phyloP scores from a whole-genome alignment of 2,888 invertebrate genomes.

The Oligia fasciuncula region DNA sequence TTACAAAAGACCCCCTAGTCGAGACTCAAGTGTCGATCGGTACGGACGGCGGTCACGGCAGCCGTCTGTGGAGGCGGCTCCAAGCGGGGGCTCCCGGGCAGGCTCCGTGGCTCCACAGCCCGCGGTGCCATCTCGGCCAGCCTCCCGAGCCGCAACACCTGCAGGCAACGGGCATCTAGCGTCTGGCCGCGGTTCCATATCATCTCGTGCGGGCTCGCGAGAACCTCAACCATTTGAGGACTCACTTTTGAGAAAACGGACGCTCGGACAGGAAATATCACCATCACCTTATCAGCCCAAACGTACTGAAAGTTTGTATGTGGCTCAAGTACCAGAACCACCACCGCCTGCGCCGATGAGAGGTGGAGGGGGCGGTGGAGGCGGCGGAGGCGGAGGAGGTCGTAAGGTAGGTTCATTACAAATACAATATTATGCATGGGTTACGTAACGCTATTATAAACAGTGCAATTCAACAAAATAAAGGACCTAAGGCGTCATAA shows the following conservation, averaged over 20 bases:
- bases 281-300: conserved; percentile 97
- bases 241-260: conserved; percentile 94
- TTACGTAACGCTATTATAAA: not conserved
- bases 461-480: not conserved
- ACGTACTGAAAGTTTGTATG: conserved; percentile 96
- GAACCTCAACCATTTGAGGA: conserved; percentile 94
- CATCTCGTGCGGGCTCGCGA: conserved; percentile 86
- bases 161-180: conserved; percentile 92
- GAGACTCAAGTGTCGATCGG: conserved; percentile 96
- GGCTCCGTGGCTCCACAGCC: conserved; percentile 94
- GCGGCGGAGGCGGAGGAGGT: conserved; percentile 79
- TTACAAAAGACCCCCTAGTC: conserved; percentile 97
- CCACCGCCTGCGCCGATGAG: conserved; percentile 83
- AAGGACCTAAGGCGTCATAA: not conserved
- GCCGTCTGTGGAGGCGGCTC: conserved; percentile 93
- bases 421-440: not conserved
- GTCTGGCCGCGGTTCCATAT: conserved; percentile 90
- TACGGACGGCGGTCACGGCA: conserved; percentile 94
- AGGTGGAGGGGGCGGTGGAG: conserved; percentile 82
- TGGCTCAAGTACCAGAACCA: conserved; percentile 87
- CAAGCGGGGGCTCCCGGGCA: conserved; percentile 91
- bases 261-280: conserved; percentile 96
- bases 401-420: conserved; percentile 83
- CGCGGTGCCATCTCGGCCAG: conserved; percentile 91
- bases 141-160: conserved; percentile 88